Percentiles rank a stretch among this genome's conserved stretches.
Conservation (phyloP, 2,113 vertebrate genomes). For the Apus apus region DNA sequence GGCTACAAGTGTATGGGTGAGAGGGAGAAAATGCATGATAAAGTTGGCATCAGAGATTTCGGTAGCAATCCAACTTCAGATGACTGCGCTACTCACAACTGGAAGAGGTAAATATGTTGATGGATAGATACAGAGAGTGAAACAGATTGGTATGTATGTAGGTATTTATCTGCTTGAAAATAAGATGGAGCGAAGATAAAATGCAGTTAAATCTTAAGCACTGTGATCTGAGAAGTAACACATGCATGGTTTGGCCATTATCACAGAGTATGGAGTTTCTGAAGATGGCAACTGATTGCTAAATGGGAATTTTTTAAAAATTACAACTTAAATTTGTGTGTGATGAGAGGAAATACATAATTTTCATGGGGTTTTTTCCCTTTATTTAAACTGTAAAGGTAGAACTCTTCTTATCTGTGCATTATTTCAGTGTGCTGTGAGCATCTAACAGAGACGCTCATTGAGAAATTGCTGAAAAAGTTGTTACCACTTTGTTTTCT, state of each 20-base stretch:
- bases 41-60: neutral
- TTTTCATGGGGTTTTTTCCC: neutral
- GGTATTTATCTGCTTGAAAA: neutral
- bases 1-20: neutral
- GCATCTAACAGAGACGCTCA: conserved; percentile 13
- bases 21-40: neutral
- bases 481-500: conserved; percentile 33
- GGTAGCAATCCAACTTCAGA: neutral
- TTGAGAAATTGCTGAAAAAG: neutral
- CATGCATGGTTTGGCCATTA: neutral
- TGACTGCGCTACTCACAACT: neutral
- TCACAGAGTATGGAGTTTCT: neutral
- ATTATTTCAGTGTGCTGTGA: neutral
- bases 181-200: neutral
- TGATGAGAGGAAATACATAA: neutral
- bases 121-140: neutral
- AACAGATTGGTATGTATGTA: neutral
- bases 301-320: neutral
- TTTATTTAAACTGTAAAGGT: neutral
- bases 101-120: neutral
- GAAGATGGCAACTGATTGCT: neutral
- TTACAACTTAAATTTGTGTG: neutral
- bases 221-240: neutral
- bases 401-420: neutral
- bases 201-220: neutral